A percentile compares a stretch with the other conserved stretches of the same genome.
These are phyloP conservation scores for Ceratothoa steindachneri DNA, from an alignment of 2,888 invertebrate species.

Conservation along the genomic window DNA sequence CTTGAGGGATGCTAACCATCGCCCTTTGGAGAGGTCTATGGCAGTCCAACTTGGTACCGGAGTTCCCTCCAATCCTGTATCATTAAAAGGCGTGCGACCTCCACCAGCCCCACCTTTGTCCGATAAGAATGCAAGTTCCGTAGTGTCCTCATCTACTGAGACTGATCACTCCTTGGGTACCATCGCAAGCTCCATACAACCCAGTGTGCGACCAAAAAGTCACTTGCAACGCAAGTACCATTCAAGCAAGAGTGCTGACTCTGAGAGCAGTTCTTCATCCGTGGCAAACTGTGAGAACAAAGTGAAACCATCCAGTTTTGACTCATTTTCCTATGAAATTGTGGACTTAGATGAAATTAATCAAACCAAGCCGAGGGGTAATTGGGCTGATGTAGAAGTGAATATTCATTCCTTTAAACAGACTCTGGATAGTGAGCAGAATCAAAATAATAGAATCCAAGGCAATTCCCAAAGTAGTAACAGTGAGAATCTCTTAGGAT, in stretches of 20 bases:
- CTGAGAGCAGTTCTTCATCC: neutral
- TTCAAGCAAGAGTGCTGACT: constrained; percentile 7
- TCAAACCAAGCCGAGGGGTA: neutral
- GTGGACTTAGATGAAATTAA: constrained; percentile 39
- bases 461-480: neutral
- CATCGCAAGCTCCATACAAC: constrained; percentile 21
- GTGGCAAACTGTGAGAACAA: neutral
- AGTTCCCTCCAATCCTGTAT: neutral
- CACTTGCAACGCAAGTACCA: neutral
- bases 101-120: constrained; percentile 28
- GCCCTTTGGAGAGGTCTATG: constrained; percentile 67
- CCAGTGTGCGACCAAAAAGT: constrained; percentile 37
- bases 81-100: constrained; percentile 11
- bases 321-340: constrained; percentile 42
- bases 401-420: neutral
- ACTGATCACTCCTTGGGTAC: constrained; percentile 1
- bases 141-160: constrained; percentile 17
- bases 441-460: neutral
- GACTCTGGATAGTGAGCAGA: neutral
- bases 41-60: constrained; percentile 53
- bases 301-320: neutral
- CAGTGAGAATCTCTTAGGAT: neutral
- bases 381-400: neutral
- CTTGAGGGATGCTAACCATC: constrained; percentile 32
- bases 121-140: constrained; percentile 23